phyloP scores from a whole-genome alignment of 2,113 vertebrate genomes.

The Lates calcarifer region DNA sequence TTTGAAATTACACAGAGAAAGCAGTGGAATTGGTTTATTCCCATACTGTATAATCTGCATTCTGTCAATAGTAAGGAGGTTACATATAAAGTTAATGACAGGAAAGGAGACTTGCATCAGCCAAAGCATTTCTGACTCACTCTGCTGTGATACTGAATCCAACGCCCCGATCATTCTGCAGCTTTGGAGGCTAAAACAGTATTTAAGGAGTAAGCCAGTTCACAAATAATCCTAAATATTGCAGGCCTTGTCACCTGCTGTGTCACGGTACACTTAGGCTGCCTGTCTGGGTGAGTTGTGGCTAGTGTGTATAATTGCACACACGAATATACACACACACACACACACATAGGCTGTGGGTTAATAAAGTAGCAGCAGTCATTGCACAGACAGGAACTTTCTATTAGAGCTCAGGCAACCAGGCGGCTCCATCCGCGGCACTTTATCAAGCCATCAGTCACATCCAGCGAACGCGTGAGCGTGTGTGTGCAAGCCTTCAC shows the following conservation, averaged over 20 bases:
- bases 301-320: slow-evolving; percentile 48
- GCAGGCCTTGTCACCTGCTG: slow-evolving; percentile 54
- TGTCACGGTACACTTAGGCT: slow-evolving; percentile 57
- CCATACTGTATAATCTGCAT: neutral
- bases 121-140: neutral
- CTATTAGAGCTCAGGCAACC: slow-evolving; percentile 68
- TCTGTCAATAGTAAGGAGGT: neutral
- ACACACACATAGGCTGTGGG: slow-evolving; percentile 28
- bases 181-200: slow-evolving; percentile 36
- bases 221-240: slow-evolving; percentile 64
- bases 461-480: slow-evolving; percentile 13
- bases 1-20: slow-evolving; percentile 18
- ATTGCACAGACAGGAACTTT: slow-evolving; percentile 66
- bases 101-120: neutral
- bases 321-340: slow-evolving; percentile 17
- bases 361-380: slow-evolving; percentile 74
- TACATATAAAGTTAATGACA: slow-evolving; percentile 16
- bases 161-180: slow-evolving; percentile 23
- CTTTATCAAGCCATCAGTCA: slow-evolving; percentile 77
- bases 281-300: slow-evolving; percentile 58
- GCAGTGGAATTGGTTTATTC: neutral
- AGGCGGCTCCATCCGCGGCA: slow-evolving; percentile 63
- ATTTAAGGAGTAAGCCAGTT: slow-evolving; percentile 38
- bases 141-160: neutral
- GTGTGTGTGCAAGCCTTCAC: neutral